Conservation (phyloP, 2,113 vertebrate genomes). For the Tragelaphus scriptus region DNA sequence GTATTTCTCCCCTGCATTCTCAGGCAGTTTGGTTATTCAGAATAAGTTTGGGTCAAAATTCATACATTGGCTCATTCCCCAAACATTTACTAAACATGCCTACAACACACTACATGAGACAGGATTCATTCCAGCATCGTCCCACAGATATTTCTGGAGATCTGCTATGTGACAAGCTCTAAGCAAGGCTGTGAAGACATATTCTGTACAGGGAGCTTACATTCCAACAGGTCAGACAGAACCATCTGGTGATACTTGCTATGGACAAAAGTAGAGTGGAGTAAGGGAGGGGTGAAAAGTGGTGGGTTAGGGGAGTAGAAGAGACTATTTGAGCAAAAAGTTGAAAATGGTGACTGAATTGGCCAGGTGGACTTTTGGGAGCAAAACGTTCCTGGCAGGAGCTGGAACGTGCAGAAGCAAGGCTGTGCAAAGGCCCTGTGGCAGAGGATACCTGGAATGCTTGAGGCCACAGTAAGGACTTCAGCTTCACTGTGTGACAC, state of each 20-base stretch:
- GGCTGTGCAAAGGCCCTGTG: not conserved
- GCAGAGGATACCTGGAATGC: not conserved
- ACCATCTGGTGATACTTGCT: not conserved
- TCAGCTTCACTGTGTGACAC: not conserved
- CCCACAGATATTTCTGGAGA: not conserved
- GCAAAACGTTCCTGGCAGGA: not conserved
- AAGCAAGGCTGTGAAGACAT: not conserved
- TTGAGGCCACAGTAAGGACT: not conserved
- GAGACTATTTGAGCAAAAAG: not conserved
- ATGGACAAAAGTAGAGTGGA: not conserved
- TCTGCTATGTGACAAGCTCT: not conserved
- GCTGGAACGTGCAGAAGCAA: not conserved
- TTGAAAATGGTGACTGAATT: not conserved
- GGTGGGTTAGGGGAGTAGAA: not conserved
- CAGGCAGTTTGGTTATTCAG: not conserved
- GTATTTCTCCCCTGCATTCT: not conserved
- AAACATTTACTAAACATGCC: not conserved
- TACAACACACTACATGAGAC: not conserved
- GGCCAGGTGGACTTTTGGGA: not conserved
- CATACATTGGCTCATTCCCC: not conserved
- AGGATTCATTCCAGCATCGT: not conserved
- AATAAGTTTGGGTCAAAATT: not conserved
- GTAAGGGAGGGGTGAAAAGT: not conserved
- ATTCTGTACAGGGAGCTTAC: not conserved
- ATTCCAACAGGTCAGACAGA: not conserved